A percentile compares a stretch with the other conserved stretches of the same genome.
Conservation (phyloP, 2,113 vertebrate species). For the Hoplias malabaricus region DNA sequence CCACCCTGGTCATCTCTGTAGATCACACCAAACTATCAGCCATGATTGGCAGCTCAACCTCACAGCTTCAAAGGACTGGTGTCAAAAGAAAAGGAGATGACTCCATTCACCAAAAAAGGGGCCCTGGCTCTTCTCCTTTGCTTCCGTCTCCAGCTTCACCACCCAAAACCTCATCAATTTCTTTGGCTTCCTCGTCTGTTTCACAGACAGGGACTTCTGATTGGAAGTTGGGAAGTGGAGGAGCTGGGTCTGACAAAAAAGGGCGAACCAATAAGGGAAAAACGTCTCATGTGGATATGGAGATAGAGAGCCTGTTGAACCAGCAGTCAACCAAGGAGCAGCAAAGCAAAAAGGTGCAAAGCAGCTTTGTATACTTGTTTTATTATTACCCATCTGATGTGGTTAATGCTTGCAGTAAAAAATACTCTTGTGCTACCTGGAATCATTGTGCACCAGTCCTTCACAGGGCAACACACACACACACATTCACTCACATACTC, state of each 20-base stretch:
- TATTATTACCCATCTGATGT: no score
- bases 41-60: conserved; percentile 79
- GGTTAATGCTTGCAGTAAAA: no score
- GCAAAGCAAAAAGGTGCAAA: conserved; percentile 88
- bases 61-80: conserved; percentile 62
- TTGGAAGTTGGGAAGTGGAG: conserved; percentile 64
- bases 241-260: conserved; percentile 77
- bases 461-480: no score
- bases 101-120: conserved; percentile 58
- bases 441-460: no score
- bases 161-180: conserved; percentile 58
- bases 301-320: conserved; percentile 89
- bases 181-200: conserved; percentile 62
- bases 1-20: conserved; percentile 83
- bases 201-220: conserved; percentile 65
- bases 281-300: conserved; percentile 87
- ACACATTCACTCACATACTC: no score
- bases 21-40: conserved; percentile 91
- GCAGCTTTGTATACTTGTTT: no score
- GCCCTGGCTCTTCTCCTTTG: conserved; percentile 61
- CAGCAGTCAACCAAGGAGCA: conserved; percentile 94
- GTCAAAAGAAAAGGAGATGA: conserved; percentile 78
- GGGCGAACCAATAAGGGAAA: conserved; percentile 75
- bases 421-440: no score
- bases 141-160: conserved; percentile 64